These are phyloP conservation scores for Acanthurus lineatus DNA, from an alignment of 2,797 vertebrate genomes.

Conservation along the genomic window DNA sequence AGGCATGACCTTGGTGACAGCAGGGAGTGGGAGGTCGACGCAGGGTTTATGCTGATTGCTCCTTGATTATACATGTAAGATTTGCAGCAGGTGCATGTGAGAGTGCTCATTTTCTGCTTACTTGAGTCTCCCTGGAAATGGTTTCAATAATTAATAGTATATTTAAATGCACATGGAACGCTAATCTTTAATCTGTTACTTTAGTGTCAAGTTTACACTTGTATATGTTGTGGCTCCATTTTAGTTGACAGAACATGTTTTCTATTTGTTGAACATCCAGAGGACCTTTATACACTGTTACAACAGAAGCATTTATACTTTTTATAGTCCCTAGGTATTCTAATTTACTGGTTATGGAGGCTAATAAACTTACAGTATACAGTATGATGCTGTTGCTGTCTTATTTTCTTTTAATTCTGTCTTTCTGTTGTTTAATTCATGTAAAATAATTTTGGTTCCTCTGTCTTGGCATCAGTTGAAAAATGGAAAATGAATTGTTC, in stretches of 20 bases:
- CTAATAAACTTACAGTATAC: background rate
- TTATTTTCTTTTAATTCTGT: too few relatives aligned
- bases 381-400: background rate
- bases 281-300: background rate
- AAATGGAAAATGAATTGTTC: too few relatives aligned
- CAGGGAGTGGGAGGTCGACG: constrained; percentile 13
- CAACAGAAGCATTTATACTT: constrained; percentile 2
- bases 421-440: too few relatives aligned
- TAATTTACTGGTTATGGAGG: background rate
- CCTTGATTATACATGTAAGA: constrained; percentile 43
- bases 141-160: constrained; percentile 44
- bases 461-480: too few relatives aligned
- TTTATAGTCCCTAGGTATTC: background rate
- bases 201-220: background rate
- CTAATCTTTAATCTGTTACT: constrained; percentile 30
- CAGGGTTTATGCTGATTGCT: constrained; percentile 43
- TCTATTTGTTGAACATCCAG: background rate
- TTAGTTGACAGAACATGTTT: background rate
- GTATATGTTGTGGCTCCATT: constrained; percentile 17
- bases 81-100: constrained; percentile 56
- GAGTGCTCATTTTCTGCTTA: constrained; percentile 52
- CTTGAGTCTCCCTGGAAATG: constrained; percentile 18
- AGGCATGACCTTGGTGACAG: constrained; percentile 13
- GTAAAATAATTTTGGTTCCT: too few relatives aligned
- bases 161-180: constrained; percentile 28